These are phyloP conservation scores for Graphium colonna DNA, from an alignment of 2,888 invertebrate genomes.

Conservation along the genomic window DNA sequence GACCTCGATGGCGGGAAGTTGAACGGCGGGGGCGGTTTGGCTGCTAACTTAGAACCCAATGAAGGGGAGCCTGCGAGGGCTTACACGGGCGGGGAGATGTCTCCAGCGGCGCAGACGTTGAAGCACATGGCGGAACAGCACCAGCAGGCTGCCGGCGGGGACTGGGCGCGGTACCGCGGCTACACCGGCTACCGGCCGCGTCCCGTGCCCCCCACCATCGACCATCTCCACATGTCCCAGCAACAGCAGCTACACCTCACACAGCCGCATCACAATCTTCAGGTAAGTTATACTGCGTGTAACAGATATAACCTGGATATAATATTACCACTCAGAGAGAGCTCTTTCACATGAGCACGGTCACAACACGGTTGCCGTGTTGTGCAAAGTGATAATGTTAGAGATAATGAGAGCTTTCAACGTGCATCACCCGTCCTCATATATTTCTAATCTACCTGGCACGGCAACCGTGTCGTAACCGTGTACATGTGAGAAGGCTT, in stretches of 20 bases:
- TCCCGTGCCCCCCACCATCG: constrained; percentile 56
- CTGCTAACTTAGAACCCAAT: constrained; percentile 55
- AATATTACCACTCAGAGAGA: too few species aligned
- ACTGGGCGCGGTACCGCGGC: constrained; percentile 76
- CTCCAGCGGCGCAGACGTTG: constrained; percentile 95
- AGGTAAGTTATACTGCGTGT: constrained; percentile 83
- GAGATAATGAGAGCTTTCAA: too few species aligned
- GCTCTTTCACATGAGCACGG: too few species aligned
- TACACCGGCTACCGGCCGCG: constrained; percentile 75
- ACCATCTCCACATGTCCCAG: constrained; percentile 90
- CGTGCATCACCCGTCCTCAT: too few species aligned
- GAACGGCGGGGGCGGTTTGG: constrained; percentile 51
- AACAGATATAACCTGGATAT: too few species aligned
- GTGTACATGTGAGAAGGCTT: too few species aligned
- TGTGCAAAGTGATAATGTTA: too few species aligned
- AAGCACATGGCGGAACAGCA: constrained; percentile 99
- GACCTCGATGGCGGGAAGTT: constrained; percentile 78
- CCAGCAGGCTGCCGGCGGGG: constrained; percentile 86
- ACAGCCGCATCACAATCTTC: constrained; percentile 89
- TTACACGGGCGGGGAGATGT: constrained; percentile 84
- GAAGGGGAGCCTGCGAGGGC: constrained; percentile 73
- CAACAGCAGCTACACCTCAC: constrained; percentile 93
- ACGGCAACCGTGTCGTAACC: too few species aligned
- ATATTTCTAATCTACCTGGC: too few species aligned
- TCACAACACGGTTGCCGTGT: too few species aligned